These are phyloP conservation scores for Mylabris phalerata DNA, from an alignment of 1,140 invertebrate genomes.

Conservation along the genomic window DNA sequence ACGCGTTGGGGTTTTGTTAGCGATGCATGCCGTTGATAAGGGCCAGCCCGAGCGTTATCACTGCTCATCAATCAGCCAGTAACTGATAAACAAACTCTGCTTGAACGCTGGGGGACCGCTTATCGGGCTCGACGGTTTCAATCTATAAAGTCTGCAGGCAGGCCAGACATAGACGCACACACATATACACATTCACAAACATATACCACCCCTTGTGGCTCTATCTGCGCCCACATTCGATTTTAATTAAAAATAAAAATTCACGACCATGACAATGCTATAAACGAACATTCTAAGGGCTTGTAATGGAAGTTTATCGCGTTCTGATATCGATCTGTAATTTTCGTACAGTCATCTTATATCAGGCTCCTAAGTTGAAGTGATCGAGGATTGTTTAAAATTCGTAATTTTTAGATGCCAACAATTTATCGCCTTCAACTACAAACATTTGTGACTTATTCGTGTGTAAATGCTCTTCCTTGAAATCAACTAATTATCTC, in stretches of 20 bases:
- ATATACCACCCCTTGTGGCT: conserved; percentile 4
- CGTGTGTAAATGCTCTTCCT: too few species aligned
- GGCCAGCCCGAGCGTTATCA: conserved; percentile 36
- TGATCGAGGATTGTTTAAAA: too few species aligned
- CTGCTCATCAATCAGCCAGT: conserved; percentile 37
- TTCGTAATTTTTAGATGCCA: too few species aligned
- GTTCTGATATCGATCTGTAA: too few species aligned
- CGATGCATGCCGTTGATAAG: conserved; percentile 36
- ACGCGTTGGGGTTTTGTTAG: conserved; percentile 18
- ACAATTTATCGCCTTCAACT: too few species aligned
- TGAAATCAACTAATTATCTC: conserved; percentile 2
- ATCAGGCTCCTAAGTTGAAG: too few species aligned
- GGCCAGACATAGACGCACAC: too few species aligned
- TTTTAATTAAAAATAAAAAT: conserved; percentile 17
- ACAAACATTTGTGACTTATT: too few species aligned
- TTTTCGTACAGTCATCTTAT: too few species aligned
- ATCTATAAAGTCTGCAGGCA: conserved; percentile 32
- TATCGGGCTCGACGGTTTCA: conserved; percentile 35
- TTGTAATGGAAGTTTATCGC: too few species aligned
- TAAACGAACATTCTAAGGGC: too few species aligned
- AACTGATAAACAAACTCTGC: conserved; percentile 39
- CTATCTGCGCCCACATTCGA: conserved; percentile 13
- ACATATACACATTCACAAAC: too few species aligned
- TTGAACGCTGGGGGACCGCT: conserved; percentile 34
- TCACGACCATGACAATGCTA: neutral